Evolutionary conservation across 2,888 invertebrate species (phyloP).

Genomic region (Pinctada fucata): DNA sequence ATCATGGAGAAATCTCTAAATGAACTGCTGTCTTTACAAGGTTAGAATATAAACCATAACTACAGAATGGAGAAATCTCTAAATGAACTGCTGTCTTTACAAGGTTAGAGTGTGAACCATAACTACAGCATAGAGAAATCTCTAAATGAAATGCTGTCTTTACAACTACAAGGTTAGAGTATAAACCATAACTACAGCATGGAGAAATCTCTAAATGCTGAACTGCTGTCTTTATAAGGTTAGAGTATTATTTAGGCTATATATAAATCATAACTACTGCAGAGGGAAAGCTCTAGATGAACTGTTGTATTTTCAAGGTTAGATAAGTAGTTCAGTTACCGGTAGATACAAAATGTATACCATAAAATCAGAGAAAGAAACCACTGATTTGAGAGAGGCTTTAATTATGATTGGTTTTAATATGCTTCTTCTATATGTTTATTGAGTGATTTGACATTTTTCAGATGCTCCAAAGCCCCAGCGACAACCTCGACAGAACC

Average conservation of each 20-base stretch:
- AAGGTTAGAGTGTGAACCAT: conserved; percentile 44
- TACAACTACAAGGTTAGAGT: conserved; percentile 47
- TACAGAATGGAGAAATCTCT: conserved; percentile 86
- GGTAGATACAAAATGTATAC: no score
- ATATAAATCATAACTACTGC: no score
- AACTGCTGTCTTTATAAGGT: conserved; percentile 79
- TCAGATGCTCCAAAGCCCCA: conserved; percentile 76
- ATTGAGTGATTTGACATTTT: conserved; percentile 23
- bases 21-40: conserved; percentile 37
- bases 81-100: conserved; percentile 82
- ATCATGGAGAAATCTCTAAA: not conserved
- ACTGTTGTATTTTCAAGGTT: not conserved
- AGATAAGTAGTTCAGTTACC: no score
- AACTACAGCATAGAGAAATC: not conserved
- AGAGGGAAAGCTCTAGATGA: not conserved
- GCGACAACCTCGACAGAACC: conserved; percentile 66
- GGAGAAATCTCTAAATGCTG: conserved; percentile 84
- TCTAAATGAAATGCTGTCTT: not conserved
- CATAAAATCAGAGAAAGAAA: no score
- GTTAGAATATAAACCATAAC: conserved; percentile 80
- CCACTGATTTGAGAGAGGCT: no score
- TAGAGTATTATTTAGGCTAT: not conserved
- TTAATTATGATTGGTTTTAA: no score
- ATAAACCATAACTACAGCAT: conserved; percentile 86
- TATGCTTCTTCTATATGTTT: no score